Conservation (phyloP, 2,888 invertebrate species). For the Conomelus anceps region DNA sequence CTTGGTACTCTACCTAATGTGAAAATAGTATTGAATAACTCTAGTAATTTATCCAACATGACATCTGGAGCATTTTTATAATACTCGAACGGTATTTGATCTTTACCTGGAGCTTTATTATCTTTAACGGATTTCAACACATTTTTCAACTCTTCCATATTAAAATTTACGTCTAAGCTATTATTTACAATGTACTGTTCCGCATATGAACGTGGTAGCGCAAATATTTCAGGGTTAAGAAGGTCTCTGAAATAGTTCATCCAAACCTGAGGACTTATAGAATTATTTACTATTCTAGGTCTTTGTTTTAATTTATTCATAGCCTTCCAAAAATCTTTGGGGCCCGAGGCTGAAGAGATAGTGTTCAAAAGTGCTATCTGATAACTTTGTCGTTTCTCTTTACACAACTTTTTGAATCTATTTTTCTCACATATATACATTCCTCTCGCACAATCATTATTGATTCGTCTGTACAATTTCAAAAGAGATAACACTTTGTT, state of each 20-base stretch:
- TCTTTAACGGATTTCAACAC: background rate
- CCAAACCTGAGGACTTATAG: background rate
- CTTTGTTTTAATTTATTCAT: background rate
- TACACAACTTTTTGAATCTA: background rate
- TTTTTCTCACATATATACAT: background rate
- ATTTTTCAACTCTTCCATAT: background rate
- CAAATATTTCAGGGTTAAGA: background rate
- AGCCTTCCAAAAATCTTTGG: background rate
- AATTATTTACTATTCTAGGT: background rate
- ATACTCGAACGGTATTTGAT: slow-evolving; percentile 21
- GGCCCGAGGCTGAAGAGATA: background rate
- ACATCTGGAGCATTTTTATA: slow-evolving; percentile 11
- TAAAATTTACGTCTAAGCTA: background rate
- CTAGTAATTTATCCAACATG: background rate
- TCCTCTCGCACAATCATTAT: background rate
- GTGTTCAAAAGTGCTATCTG: background rate
- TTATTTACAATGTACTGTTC: background rate
- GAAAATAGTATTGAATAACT: slow-evolving; percentile 16
- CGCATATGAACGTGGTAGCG: background rate
- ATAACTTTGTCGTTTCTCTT: background rate
- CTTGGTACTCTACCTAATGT: slow-evolving; percentile 10
- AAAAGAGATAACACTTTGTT: background rate
- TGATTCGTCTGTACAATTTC: background rate
- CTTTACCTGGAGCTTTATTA: slow-evolving; percentile 14
- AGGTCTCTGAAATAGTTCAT: background rate